phyloP scores from a whole-genome alignment of 2,888 invertebrate species.

The Apamea monoglypha region DNA sequence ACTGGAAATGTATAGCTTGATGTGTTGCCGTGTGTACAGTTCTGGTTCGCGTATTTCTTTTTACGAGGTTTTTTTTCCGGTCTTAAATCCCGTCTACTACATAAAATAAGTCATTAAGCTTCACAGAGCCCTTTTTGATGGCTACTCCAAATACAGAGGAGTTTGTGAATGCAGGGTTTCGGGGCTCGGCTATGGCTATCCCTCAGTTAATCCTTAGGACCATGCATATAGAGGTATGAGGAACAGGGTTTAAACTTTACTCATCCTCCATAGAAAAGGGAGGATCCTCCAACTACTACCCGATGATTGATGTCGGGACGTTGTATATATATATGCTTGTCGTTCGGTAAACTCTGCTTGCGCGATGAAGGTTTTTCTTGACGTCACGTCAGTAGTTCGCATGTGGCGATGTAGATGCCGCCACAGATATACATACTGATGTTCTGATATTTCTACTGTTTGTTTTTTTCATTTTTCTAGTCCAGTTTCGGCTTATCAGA shows the following conservation, averaged over 20 bases:
- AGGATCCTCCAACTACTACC: background rate
- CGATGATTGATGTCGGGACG: background rate
- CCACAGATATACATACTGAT: background rate
- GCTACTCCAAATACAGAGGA: background rate
- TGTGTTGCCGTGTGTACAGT: background rate
- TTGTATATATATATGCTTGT: background rate
- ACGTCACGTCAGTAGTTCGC: too few relatives aligned
- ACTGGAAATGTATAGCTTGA: too few relatives aligned
- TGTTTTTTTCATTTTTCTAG: background rate
- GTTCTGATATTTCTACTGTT: background rate
- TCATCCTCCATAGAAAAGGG: background rate
- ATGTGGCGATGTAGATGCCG: background rate
- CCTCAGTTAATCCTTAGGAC: background rate
- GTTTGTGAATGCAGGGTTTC: too few relatives aligned
- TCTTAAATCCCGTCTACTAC: background rate
- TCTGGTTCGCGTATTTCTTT: slow-evolving; percentile 1
- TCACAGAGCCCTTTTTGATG: background rate
- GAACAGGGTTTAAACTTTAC: background rate
- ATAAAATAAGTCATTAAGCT: background rate
- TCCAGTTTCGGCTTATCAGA: background rate
- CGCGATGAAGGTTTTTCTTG: background rate
- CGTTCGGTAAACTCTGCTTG: too few relatives aligned
- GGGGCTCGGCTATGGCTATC: background rate
- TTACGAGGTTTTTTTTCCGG: slow-evolving; percentile 2
- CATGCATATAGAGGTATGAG: background rate